Evolutionary conservation across 2,797 vertebrate genomes (phyloP).

Genomic region (Varecia variegata): DNA sequence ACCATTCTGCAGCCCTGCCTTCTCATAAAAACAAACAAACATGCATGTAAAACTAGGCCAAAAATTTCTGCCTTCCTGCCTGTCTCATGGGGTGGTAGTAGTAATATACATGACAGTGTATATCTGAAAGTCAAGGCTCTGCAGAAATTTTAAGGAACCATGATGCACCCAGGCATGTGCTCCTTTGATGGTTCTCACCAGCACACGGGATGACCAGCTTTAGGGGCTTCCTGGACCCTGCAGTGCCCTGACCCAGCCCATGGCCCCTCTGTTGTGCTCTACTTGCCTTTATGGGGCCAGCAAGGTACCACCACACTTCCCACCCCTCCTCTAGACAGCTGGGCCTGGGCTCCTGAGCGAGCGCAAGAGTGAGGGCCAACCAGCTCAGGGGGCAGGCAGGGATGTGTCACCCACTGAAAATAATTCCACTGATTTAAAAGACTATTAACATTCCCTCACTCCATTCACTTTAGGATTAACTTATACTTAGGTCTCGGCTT

Average conservation of each 20-base stretch:
- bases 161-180: rapidly evolving
- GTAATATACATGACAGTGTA: not conserved
- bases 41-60: not conserved
- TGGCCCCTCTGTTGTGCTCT: not conserved
- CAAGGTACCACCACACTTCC: not conserved
- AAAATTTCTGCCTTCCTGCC: not conserved
- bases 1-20: not conserved
- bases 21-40: not conserved
- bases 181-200: not conserved
- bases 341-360: rapidly evolving
- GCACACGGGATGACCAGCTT: not conserved
- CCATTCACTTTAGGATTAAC: constrained; percentile 84
- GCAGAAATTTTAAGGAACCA: not conserved
- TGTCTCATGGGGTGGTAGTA: not conserved
- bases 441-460: constrained; percentile 89
- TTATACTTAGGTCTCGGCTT: constrained; percentile 92
- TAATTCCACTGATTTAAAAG: constrained; percentile 89
- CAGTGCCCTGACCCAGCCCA: no score
- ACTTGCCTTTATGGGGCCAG: rapidly evolving
- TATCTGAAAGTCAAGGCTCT: not conserved
- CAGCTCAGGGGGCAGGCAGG: not conserved
- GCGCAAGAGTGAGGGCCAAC: not conserved
- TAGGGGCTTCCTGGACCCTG: not conserved
- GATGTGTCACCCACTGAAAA: constrained; percentile 85
- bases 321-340: not conserved